Percentiles rank a stretch among this genome's conserved stretches.
Conservation (phyloP, 1,140 invertebrate species). For the Caligus rogercresseyi region DNA sequence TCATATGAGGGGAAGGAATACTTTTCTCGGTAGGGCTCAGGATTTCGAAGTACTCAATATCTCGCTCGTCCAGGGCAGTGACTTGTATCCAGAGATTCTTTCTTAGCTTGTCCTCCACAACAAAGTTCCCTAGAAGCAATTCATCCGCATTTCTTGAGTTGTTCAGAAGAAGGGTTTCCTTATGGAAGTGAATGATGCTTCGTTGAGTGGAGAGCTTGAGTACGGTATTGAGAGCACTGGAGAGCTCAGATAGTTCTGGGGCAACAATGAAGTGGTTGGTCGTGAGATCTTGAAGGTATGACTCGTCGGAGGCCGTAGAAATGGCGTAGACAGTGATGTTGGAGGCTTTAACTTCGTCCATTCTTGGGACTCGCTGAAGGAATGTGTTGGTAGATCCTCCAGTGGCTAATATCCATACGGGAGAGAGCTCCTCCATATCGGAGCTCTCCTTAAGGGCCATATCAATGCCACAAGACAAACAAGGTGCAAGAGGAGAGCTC, state of each 20-base stretch:
- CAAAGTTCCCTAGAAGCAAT: conserved; percentile 13
- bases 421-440: neutral
- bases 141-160: neutral
- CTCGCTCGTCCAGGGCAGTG: neutral
- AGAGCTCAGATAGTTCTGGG: neutral
- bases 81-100: conserved; percentile 18
- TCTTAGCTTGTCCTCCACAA: conserved; percentile 18
- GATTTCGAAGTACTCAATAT: conserved; percentile 11
- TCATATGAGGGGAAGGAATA: neutral
- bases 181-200: neutral
- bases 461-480: neutral
- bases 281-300: neutral
- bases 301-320: neutral
- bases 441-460: neutral
- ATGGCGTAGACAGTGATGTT: neutral
- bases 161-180: neutral
- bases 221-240: neutral
- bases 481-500: too few species aligned
- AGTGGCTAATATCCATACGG: neutral
- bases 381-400: neutral
- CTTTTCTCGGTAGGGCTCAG: neutral
- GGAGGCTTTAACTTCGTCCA: neutral
- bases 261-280: neutral
- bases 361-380: neutral
- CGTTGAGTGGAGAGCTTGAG: neutral